phyloP scores from a whole-genome alignment of 1,140 invertebrate genomes.

The Aphidius gifuensis region DNA sequence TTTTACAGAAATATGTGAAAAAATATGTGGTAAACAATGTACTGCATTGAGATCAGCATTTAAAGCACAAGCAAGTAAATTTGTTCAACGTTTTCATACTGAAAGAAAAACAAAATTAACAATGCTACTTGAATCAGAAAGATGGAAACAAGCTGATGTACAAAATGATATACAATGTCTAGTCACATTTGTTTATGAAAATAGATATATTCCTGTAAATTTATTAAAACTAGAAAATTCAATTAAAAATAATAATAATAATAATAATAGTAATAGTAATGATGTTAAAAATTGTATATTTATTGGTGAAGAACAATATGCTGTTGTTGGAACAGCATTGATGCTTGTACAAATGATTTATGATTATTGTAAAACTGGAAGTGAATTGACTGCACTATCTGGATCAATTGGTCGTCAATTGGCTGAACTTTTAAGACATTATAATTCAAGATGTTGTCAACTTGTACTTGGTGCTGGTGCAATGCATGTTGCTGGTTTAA shows the following conservation, averaged over 20 bases:
- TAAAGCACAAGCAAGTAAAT: constrained; percentile 81
- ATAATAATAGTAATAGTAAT: constrained; percentile 42
- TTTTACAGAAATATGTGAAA: constrained; percentile 74
- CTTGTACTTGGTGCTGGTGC: constrained; percentile 94
- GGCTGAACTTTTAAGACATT: constrained; percentile 82
- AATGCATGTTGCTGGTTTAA: constrained; percentile 88
- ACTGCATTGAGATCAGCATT: constrained; percentile 78
- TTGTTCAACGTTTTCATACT: constrained; percentile 87
- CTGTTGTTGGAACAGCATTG: constrained; percentile 81
- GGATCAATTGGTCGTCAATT: constrained; percentile 74
- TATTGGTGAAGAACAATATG: constrained; percentile 78
- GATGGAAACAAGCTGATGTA: constrained; percentile 92
- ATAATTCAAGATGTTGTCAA: constrained; percentile 91
- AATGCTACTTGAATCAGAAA: constrained; percentile 82
- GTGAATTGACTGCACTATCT: constrained; percentile 63
- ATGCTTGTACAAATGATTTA: constrained; percentile 83
- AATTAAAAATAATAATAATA: constrained; percentile 39
- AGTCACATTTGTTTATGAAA: constrained; percentile 55
- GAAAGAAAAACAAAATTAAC: constrained; percentile 83
- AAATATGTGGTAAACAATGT: constrained; percentile 75
- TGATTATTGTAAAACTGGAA: constrained; percentile 73
- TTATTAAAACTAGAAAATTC: constrained; percentile 22
- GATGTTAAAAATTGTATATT: constrained; percentile 55
- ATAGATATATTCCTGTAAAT: constrained; percentile 53
- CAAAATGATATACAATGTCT: constrained; percentile 81